These are phyloP conservation scores for Nesogale talazaci DNA, from an alignment of 2,113 vertebrate species.

Conservation along the genomic window DNA sequence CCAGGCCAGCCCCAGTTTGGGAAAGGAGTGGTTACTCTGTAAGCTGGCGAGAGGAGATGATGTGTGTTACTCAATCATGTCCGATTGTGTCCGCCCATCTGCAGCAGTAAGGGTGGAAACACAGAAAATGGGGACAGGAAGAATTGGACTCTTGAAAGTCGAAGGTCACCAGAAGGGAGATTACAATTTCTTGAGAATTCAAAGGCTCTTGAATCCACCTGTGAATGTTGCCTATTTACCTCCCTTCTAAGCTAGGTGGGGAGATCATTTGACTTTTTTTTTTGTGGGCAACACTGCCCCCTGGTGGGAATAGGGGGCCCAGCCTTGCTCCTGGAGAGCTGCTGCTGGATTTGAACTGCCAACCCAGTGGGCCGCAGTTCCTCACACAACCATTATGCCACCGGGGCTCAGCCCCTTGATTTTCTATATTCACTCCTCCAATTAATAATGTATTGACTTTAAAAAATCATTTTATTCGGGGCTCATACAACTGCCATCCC, in stretches of 20 bases:
- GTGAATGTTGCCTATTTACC: background rate
- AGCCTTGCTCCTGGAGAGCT: no score
- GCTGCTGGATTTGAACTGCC: no score
- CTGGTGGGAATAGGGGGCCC: no score
- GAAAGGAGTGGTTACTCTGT: slow-evolving; percentile 48
- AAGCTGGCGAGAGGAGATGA: background rate
- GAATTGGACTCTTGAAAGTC: background rate
- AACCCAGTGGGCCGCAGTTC: no score
- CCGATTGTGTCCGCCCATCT: background rate
- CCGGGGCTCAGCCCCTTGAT: no score
- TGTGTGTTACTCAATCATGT: slow-evolving; percentile 13
- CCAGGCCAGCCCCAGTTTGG: background rate
- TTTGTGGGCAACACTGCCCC: no score
- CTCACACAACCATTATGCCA: no score
- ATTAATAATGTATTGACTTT: slow-evolving; percentile 4
- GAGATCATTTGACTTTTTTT: background rate
- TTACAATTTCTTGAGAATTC: slow-evolving; percentile 3
- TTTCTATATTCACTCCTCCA: slow-evolving; percentile 19
- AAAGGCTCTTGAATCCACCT: slow-evolving; percentile 8
- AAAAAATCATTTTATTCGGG: no score
- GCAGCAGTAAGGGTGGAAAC: slow-evolving; percentile 30
- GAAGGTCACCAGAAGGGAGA: slow-evolving; percentile 8
- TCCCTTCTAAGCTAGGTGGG: background rate
- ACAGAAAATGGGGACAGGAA: background rate
- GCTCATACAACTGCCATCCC: no score